phyloP scores from a whole-genome alignment of 1,140 invertebrate genomes.

The Octopus sinensis region DNA sequence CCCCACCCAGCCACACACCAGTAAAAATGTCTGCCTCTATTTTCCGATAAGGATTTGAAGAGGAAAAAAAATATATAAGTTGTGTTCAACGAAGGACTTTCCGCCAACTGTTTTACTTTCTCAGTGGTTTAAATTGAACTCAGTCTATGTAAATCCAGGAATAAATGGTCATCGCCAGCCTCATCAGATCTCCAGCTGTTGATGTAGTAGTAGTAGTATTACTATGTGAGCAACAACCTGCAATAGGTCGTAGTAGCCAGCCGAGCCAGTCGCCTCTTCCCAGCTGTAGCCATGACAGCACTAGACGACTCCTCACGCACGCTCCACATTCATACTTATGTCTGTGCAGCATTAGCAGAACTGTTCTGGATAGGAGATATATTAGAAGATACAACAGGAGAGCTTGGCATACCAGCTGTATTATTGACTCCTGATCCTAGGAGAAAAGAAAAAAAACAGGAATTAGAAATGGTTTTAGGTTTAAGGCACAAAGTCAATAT shows the following conservation, averaged over 20 bases:
- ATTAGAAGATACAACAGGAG: constrained; percentile 52
- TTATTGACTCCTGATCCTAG: constrained; percentile 46
- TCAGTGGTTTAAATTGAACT: no score
- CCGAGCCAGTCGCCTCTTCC: neutral
- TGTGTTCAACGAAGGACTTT: no score
- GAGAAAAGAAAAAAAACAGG: constrained; percentile 26
- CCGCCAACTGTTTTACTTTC: no score
- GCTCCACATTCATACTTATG: constrained; percentile 3
- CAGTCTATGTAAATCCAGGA: no score
- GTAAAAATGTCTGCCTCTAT: no score
- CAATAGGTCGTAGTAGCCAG: neutral
- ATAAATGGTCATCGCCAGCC: no score
- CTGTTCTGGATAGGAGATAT: constrained; percentile 52
- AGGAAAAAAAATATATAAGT: no score
- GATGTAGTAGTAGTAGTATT: neutral
- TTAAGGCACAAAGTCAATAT: neutral
- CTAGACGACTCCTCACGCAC: neutral
- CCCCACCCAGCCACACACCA: no score
- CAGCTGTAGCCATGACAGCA: neutral
- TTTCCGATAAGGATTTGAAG: no score
- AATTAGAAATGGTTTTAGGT: neutral
- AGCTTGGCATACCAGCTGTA: constrained; percentile 52
- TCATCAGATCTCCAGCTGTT: constrained; percentile 7
- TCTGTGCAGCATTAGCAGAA: constrained; percentile 36
- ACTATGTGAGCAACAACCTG: neutral